Base-by-base conservation (phyloP, 1,140 invertebrate species). In the Aphis craccivora region DNA sequence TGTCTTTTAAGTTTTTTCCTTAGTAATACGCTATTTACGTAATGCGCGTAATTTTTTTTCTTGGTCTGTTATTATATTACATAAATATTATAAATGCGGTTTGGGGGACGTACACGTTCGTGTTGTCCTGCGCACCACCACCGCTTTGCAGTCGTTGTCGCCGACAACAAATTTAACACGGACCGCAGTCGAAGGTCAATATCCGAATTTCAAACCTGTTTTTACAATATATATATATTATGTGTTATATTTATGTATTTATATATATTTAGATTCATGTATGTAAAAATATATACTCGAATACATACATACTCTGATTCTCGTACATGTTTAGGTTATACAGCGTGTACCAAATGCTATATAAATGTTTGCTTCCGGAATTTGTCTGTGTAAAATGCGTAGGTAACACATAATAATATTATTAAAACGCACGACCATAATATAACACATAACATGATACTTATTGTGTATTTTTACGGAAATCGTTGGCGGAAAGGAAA, bases 191-290 rank as follows among this genome's bases (percentile, higher is more conserved):
- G 84, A 86, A 86, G 84, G 84, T 86, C 84, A 86, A 86, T 45
- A 86, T 86, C 84, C 84, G 84, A 45, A 86, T 86, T 86, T 43
- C 25, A 86, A 45, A 86, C 84, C 84, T 30, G 84, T 86, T 86
- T 20, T 45, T 1, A 48, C 23, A 30, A 45, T 86, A 45, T 86
- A 48, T 9, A 84, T 84, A 6, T 11, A 45, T 45, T 43, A 84
- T 83, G 22, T 23, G 35, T 83, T 23, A 40, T 83, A 35, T 76
- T 76, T 76, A 76, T 76, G 60, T 76, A 6, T 83, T n/a, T 76
- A 18, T 67, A 76, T n/a, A 76, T n/a, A n/a, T 76, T 76, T 76
- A 35, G 30, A 5, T 76, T 11, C n/a, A n/a, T 76, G 14, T 4
- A n/a, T 76, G 6, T 76, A 76, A n/a, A n/a, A 76, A n/a, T 76